Percentiles rank a stretch among this genome's conserved stretches.
Evolutionary conservation across 2,113 vertebrate species (phyloP).

Genomic region (Phalacrocorax carbo): DNA sequence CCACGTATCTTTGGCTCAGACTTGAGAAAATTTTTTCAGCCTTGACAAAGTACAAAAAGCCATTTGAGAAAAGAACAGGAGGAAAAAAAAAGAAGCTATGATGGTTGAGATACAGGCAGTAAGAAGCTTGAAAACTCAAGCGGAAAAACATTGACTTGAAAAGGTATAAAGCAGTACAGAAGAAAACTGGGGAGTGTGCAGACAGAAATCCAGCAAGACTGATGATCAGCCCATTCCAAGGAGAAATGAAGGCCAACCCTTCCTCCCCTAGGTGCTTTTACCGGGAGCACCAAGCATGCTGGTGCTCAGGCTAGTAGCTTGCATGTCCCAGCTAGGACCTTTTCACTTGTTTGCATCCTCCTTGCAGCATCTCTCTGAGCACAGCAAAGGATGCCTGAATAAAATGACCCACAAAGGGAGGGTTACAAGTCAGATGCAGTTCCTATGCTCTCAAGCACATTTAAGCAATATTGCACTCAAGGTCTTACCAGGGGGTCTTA

Average conservation of each 20-base stretch:
- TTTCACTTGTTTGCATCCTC: neutral
- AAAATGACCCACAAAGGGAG: neutral
- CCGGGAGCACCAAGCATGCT: neutral
- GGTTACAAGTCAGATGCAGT: neutral
- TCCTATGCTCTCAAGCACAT: neutral
- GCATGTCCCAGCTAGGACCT: neutral
- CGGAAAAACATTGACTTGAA: neutral
- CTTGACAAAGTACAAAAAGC: neutral
- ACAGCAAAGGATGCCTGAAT: neutral
- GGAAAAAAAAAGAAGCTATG: neutral
- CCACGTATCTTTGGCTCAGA: neutral
- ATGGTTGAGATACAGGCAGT: neutral
- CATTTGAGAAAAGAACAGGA: neutral
- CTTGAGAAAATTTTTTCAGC: neutral
- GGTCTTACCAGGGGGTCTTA: neutral
- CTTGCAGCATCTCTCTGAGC: neutral
- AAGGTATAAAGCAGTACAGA: neutral
- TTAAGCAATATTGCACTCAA: neutral
- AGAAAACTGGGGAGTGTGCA: neutral
- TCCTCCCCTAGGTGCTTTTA: neutral
- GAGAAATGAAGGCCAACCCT: neutral
- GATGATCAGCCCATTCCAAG: neutral
- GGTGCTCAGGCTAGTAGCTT: neutral
- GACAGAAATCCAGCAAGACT: neutral
- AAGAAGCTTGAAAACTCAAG: neutral